A percentile compares a stretch with the other conserved stretches of the same genome.
phyloP scores from a whole-genome alignment of 2,888 invertebrate species.

The Melangyna quadrimaculata region DNA sequence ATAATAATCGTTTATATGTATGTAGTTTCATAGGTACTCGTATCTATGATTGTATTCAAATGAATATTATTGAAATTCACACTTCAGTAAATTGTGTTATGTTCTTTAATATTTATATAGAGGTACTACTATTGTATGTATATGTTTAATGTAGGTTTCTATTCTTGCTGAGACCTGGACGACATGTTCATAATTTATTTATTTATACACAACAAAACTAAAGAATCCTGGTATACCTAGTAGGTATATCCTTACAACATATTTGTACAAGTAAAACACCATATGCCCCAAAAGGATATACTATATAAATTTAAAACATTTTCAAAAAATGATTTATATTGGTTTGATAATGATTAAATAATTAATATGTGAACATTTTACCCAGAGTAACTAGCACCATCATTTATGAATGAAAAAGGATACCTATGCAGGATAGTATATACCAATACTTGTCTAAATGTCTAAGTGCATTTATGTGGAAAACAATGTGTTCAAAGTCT shows the following conservation, averaged over 20 bases:
- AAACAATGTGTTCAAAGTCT: background rate
- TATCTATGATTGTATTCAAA: background rate
- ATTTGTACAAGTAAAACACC: background rate
- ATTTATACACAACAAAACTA: background rate
- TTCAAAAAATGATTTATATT: conserved; percentile 28
- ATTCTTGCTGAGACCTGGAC: conserved; percentile 21
- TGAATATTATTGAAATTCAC: conserved; percentile 45
- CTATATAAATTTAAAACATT: background rate
- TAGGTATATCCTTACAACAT: background rate
- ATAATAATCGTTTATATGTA: background rate
- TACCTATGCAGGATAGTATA: no score
- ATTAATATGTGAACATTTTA: conserved; percentile 2
- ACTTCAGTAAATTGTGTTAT: conserved; percentile 39
- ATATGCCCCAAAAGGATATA: background rate
- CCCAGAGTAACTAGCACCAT: background rate
- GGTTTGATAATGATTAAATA: conserved; percentile 18
- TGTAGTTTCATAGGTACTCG: background rate
- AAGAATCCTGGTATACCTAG: background rate
- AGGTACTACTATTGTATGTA: background rate
- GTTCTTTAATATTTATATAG: background rate
- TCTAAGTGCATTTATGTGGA: background rate
- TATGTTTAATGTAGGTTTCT: background rate
- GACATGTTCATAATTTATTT: conserved; percentile 32
- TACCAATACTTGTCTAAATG: background rate
- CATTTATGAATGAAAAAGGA: background rate